Evolutionary conservation across 2,888 invertebrate genomes (phyloP), one percentile per base, ranked within the genome.

Genomic region (Trissonchulus latispiculum): DNA sequence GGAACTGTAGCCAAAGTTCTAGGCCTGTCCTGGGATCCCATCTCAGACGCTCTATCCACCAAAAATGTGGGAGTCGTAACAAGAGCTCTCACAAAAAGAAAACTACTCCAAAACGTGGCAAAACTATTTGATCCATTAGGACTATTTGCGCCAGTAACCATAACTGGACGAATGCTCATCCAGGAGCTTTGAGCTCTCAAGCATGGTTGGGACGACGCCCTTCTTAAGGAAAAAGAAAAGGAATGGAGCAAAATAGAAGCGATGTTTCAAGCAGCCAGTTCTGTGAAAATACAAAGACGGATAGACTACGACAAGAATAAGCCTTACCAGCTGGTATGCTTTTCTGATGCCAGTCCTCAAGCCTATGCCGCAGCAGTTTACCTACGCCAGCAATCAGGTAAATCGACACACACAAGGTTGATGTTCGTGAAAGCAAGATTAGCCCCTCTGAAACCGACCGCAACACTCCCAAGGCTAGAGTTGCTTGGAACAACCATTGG

Each of bases 401-500:
- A n/a, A n/a, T n/a, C n/a, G n/a, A n/a, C n/a, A n/a, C n/a, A n/a
- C n/a, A n/a, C n/a, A n/a, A n/a, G n/a, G 8, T 68, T 68, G 35
- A 29, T 68, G 8, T 68, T 68, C n/a, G 2, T 35, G 2, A 68
- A 68, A 33, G 31, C 68, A 32, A 29, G 68, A 15, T 3, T 68
- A 2, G 15, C 15, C 3, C 68, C 68, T 8, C 8, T 31, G 2
- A 29, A 33, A 29, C 28, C 18, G 2, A 68, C 68, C 8, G 28
- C 28, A 29, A 68, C 68, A 3, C 15, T 68, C 15, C 68, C 68
- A 2, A 8, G 68, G 8, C 35, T 68, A 32, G 35, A 68, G 31
- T 35, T 68, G 3, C n/a, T 71, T 1, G 71, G 18, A n/a, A 23
- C 28, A 62, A 2, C 32, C 2, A 61, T 71, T 28, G 71, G 71